Evolutionary conservation across 2,888 invertebrate genomes (phyloP).

Genomic region (Osmoderma eremita): DNA sequence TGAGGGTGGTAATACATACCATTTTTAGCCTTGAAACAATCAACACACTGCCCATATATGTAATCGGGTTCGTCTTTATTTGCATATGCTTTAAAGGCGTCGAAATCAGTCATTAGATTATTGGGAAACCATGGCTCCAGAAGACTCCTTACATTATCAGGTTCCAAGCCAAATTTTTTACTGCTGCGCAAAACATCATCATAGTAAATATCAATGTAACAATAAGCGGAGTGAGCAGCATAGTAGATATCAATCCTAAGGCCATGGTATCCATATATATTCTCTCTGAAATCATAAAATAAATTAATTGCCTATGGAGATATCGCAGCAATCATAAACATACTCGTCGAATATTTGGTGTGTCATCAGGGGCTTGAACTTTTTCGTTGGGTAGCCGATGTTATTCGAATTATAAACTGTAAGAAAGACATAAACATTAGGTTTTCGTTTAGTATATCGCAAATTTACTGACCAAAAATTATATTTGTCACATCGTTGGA

Average conservation of each 20-base stretch:
- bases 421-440: neutral
- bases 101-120: constrained; percentile 51
- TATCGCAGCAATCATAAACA: constrained; percentile 3
- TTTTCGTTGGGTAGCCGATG: neutral
- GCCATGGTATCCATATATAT: constrained; percentile 93
- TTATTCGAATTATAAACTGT: constrained; percentile 31
- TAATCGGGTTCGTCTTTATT: constrained; percentile 53
- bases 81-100: constrained; percentile 51
- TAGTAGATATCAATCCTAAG: constrained; percentile 79
- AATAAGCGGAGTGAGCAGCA: constrained; percentile 81
- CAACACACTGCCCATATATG: constrained; percentile 55
- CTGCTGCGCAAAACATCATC: constrained; percentile 70
- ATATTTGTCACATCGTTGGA: constrained; percentile 67
- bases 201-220: constrained; percentile 82
- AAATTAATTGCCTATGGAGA: neutral
- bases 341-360: constrained; percentile 90
- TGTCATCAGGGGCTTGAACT: constrained; percentile 86
- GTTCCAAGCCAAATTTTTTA: constrained; percentile 50
- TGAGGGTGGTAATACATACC: constrained; percentile 36
- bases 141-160: constrained; percentile 54
- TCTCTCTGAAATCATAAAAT: constrained; percentile 69
- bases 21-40: constrained; percentile 45
- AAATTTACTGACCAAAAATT: constrained; percentile 39
- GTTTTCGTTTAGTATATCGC: neutral
- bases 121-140: constrained; percentile 58